Evolutionary conservation across 2,113 vertebrate genomes (phyloP), one percentile per base, ranked within the genome.

Genomic region (Lepisosteus oculatus): DNA sequence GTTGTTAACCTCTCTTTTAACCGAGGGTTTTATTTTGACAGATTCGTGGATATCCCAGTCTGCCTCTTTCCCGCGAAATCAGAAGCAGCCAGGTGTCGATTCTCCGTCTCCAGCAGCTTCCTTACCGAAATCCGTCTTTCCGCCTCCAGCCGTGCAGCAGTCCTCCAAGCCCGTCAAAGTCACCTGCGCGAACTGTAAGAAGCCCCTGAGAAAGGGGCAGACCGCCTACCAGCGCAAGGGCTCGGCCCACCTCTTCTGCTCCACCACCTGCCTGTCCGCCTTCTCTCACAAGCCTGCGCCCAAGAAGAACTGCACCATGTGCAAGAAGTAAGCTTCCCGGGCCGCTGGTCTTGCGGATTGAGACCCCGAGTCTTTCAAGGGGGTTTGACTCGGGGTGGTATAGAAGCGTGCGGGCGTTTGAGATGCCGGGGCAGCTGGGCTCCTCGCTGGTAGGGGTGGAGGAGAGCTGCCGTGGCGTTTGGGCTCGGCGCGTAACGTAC

Each of bases 251-350:
- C 93, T 99, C 55, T 99, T 99, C 81, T 99, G 97, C 88, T 99
- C 96, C 73, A 99, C 97, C 67, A 88, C 92, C 82, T 98, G 97
- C 88, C 93, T 98, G 41, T 99, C 96, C 12, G 95, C 96, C 55
- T 98, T 98, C 86, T 98, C 97, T 67, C 97, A 98, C 83, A 98
- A 98, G 79, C 97, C 97, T 59, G 84, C 97, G 87, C 96, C 97
- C 92, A 98, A 98, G 92, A 99, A 99, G 89, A 96, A 94, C 84
- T 99, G 97, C 90, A 97, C 97, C 85, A 98, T 98, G 95, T 99
- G 97, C 88, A 98, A 97, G 92, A 99, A 99, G 97, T 99, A 91
- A 93, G 93, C 54, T 59, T 59, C 12, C 11, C 5, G 29, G 29
- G 29, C 29, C 29, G 29, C 29, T 29, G 29, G 29, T 29, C 29